Conservation (phyloP, 2,113 vertebrate genomes). For the Catagonus wagneri region DNA sequence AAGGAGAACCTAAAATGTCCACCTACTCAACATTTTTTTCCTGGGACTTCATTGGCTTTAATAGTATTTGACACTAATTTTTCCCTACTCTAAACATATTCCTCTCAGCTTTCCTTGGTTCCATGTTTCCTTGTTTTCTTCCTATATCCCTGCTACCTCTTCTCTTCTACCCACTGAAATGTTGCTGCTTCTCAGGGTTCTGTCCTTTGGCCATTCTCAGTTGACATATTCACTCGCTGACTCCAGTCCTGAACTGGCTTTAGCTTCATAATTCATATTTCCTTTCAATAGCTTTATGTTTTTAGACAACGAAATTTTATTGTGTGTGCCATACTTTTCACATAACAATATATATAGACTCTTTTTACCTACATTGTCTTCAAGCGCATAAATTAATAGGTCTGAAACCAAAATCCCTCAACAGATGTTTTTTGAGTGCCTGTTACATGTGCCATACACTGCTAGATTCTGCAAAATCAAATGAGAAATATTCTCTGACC, state of each 20-base stretch:
- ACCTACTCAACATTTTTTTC: conserved; percentile 12
- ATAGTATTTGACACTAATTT: neutral
- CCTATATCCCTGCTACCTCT: neutral
- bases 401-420: neutral
- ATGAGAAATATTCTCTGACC: neutral
- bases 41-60: neutral
- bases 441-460: neutral
- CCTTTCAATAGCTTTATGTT: conserved; percentile 21
- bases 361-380: neutral
- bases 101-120: neutral
- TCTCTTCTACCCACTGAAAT: neutral
- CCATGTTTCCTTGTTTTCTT: neutral
- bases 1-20: conserved; percentile 29
- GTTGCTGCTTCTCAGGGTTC: conserved; percentile 28
- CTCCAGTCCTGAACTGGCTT: conserved; percentile 5
- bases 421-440: neutral
- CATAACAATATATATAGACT: neutral
- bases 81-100: neutral
- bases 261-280: conserved; percentile 25
- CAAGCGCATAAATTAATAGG: neutral
- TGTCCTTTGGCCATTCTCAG: conserved; percentile 20
- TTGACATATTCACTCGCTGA: neutral
- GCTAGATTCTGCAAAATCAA: neutral
- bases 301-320: neutral
- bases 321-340: conserved; percentile 1